These are phyloP conservation scores for Molothrus ater DNA, from an alignment of 2,797 vertebrate species.

Conservation along the genomic window DNA sequence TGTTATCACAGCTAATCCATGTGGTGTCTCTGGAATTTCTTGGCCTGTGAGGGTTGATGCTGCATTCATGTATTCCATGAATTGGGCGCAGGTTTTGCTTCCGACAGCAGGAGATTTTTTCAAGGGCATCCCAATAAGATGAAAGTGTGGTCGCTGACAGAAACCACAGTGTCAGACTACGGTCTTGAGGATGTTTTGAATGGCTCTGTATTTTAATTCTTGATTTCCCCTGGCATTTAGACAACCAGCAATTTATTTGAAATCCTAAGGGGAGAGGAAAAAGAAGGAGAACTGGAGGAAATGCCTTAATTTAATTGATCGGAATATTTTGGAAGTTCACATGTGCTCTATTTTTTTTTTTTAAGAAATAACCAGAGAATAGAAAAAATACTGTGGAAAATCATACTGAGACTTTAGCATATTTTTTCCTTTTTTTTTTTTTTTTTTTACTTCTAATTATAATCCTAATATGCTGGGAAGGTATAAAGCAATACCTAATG, in stretches of 20 bases:
- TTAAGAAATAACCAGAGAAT: not conserved
- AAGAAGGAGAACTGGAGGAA: constrained; percentile 27
- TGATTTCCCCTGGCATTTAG: constrained; percentile 60
- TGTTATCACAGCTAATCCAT: constrained; percentile 67
- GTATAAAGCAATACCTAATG: not conserved
- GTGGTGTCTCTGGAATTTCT: constrained; percentile 66
- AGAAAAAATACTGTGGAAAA: not conserved
- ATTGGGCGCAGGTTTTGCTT: constrained; percentile 57
- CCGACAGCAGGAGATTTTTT: constrained; percentile 40
- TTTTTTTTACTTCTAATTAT: not conserved
- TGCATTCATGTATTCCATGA: constrained; percentile 69
- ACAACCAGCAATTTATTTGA: constrained; percentile 55
- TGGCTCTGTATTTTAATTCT: constrained; percentile 67
- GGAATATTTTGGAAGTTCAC: not conserved
- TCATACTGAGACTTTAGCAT: not conserved
- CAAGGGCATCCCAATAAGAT: constrained; percentile 66
- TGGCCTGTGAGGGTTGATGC: constrained; percentile 51
- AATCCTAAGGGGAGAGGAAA: constrained; percentile 10
- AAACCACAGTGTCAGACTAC: constrained; percentile 57
- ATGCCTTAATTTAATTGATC: constrained; percentile 39
- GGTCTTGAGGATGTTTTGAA: constrained; percentile 60
- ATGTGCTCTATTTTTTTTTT: not conserved
- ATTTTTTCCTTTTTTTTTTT: not conserved
- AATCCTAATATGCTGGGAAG: not conserved
- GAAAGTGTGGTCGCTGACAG: constrained; percentile 59